These are phyloP conservation scores for Zaprionus bogoriensis DNA, from an alignment of 2,888 invertebrate species.

Conservation along the genomic window DNA sequence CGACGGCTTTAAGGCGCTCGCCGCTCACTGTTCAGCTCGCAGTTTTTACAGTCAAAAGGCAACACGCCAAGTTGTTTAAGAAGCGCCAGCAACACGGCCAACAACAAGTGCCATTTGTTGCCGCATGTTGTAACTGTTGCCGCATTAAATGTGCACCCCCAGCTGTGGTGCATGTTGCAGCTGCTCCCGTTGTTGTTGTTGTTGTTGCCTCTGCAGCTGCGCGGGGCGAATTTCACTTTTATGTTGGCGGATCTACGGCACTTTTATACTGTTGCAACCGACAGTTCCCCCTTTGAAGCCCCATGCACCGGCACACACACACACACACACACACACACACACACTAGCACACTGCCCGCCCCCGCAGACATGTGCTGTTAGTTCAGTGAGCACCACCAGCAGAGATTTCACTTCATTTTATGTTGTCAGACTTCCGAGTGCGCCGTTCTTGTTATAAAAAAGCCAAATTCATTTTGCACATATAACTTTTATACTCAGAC, in stretches of 20 bases:
- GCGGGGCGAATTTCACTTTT: conserved; percentile 66
- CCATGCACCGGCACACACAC: neutral
- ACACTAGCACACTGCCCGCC: too few species aligned
- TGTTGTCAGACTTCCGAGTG: conserved; percentile 78
- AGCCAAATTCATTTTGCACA: conserved; percentile 78
- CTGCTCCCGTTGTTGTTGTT: conserved; percentile 18
- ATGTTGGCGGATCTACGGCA: conserved; percentile 62
- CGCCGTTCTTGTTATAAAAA: conserved; percentile 71
- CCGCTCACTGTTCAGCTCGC: conserved; percentile 42
- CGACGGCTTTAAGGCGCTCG: conserved; percentile 67
- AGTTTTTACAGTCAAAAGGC: conserved; percentile 70
- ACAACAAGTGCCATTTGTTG: conserved; percentile 64
- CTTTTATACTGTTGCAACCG: conserved; percentile 58
- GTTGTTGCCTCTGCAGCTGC: conserved; percentile 28
- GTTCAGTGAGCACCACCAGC: conserved; percentile 70
- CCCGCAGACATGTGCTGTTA: too few species aligned
- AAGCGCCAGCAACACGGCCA: conserved; percentile 39
- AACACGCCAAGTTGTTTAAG: conserved; percentile 66
- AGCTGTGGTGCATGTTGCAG: conserved; percentile 38
- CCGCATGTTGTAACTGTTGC: conserved; percentile 74
- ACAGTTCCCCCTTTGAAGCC: conserved; percentile 11
- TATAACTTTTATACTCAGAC: conserved; percentile 62
- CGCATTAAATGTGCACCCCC: conserved; percentile 67
- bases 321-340: neutral
- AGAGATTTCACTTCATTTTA: conserved; percentile 77